Evolutionary conservation across 2,113 vertebrate genomes (phyloP).

Genomic region (Ophiodon elongatus): DNA sequence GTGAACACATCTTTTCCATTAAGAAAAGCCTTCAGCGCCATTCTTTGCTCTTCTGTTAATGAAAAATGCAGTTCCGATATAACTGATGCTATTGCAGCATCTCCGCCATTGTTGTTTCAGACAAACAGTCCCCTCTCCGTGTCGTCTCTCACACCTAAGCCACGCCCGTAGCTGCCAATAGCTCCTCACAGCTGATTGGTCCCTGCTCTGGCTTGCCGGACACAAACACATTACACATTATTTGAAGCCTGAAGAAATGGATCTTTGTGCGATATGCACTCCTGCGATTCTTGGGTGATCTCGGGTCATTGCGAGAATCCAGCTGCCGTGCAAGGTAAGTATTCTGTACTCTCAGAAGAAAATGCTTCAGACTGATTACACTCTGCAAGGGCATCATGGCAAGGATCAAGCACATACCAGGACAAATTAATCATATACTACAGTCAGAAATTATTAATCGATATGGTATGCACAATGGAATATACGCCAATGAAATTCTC

Average conservation of each 20-base stretch:
- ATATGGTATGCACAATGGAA: conserved; percentile 10
- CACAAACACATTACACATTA: not conserved
- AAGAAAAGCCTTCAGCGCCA: no score
- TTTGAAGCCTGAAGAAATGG: not conserved
- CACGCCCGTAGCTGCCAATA: no score
- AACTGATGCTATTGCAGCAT: not conserved
- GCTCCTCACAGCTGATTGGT: not conserved
- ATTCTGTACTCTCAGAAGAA: not conserved
- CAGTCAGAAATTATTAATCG: conserved; percentile 46
- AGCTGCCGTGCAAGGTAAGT: not conserved
- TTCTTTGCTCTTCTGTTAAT: no score
- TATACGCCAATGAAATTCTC: conserved; percentile 29
- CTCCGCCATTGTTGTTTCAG: not conserved
- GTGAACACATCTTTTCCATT: no score
- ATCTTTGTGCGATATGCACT: not conserved
- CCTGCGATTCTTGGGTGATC: no score
- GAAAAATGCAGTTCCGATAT: not conserved
- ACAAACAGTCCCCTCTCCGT: not conserved
- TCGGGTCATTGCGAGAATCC: not conserved
- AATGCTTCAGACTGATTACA: not conserved
- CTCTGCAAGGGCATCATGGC: conserved; percentile 9
- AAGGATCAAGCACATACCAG: not conserved
- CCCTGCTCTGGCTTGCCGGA: not conserved
- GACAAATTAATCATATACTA: conserved; percentile 38
- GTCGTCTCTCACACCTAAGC: not conserved